Base-by-base conservation (phyloP, 1,140 invertebrate species). In the Pogonognathellus flavescens region DNA sequence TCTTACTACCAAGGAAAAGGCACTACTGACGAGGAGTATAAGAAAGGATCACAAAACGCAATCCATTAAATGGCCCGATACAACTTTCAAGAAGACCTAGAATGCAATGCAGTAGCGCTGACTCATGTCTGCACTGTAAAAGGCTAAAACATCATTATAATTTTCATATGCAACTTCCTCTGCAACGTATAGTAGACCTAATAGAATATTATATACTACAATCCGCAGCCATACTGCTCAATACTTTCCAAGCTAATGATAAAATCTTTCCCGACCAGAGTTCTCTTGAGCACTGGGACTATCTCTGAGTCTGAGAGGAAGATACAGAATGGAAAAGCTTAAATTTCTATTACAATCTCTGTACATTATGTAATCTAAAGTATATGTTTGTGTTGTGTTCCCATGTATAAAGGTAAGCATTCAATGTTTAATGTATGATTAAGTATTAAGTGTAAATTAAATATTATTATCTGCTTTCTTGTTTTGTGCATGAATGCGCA, bases 111-210 rank as follows among this genome's bases (percentile, higher is more conserved):
- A 50, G 31, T 49, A 76, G 31, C 41, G 70, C 70, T 76, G 70
- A 76, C 41, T 76, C 70, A 76, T 76, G 41, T 76, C 62, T 66
- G 22, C 22, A 16, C 41, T 11, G 31, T 41, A 41, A 41, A 41
- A 41, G 31, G 70, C 70, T 50, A 76, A 41, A 76, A 50, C 70
- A 49, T 76, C 70, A 76, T 76, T 76, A 76, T 76, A 11, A 76
- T 76, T 76, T 76, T 76, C 70, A 41, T 49, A 76, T 76, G 70
- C 70, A 76, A 66, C 62, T 20, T 20, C 59, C 8, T 9, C 59
- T 62, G 59, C 59, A 62, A 57, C n/a, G 70, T 31, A 76, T 49
- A 76, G 41, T 76, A n/a, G 13, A n/a, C n/a, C n/a, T n/a, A 10
- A 31, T 70, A 41, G 31, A 41, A 41, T 10, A 6, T 41, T 70